A percentile compares a stretch with the other conserved stretches of the same genome.
Evolutionary conservation across 2,888 invertebrate genomes (phyloP).

Genomic region (Mythimna pallens): DNA sequence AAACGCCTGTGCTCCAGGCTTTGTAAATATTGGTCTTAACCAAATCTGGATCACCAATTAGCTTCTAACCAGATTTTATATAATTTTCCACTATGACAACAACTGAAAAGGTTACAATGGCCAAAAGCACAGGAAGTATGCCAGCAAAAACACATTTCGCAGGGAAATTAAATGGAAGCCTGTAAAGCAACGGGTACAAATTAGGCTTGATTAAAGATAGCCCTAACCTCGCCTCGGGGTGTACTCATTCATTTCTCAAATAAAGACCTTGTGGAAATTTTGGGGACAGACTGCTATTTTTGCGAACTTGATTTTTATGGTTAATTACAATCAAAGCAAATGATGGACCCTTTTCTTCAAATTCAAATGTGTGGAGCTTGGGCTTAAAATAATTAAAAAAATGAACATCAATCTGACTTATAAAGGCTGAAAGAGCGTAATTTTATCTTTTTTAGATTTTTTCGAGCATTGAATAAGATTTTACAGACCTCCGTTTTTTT

Average conservation of each 20-base stretch:
- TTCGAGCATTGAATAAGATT: no score
- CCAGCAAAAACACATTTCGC: neutral
- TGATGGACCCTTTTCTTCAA: neutral
- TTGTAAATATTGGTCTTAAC: no score
- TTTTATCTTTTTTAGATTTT: no score
- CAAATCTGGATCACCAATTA: no score
- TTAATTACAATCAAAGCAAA: conserved; percentile 28
- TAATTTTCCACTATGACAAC: neutral
- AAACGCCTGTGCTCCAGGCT: no score
- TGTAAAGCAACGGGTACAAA: conserved; percentile 26
- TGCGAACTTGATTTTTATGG: conserved; percentile 11
- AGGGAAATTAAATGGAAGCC: conserved; percentile 20
- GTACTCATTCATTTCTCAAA: conserved; percentile 28
- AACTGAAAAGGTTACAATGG: neutral
- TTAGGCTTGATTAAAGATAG: conserved; percentile 44
- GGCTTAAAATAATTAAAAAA: no score
- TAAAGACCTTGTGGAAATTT: conserved; percentile 18
- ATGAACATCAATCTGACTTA: no score
- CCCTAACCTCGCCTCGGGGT: conserved; percentile 21
- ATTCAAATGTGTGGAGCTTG: no score
- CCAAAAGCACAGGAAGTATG: conserved; percentile 13
- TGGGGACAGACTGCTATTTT: conserved; percentile 13
- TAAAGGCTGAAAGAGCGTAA: no score
- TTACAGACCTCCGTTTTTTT: no score
- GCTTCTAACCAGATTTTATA: neutral